Evolutionary conservation across 1,140 invertebrate species (phyloP).

Genomic region (Scaptomyza hsui): DNA sequence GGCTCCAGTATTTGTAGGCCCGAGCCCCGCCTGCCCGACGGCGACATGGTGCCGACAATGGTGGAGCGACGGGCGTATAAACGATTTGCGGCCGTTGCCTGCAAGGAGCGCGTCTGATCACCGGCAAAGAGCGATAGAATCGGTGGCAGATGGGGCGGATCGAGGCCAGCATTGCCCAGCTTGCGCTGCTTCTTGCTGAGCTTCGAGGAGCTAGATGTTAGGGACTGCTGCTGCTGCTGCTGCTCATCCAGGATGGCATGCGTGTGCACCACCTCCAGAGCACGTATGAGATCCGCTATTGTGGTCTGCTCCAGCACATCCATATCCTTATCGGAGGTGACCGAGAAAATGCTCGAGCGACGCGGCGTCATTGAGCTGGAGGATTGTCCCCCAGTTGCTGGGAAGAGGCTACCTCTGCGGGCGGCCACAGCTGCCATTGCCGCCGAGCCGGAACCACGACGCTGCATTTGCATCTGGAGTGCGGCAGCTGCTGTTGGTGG

Average conservation of each 20-base stretch:
- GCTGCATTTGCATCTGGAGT: conserved; percentile 66
- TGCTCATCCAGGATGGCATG: conserved; percentile 77
- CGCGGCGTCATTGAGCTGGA: conserved; percentile 54
- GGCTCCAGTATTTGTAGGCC: conserved; percentile 62
- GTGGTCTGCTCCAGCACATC: conserved; percentile 90
- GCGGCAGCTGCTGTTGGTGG: conserved; percentile 57
- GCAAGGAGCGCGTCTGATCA: conserved; percentile 60
- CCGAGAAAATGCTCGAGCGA: conserved; percentile 85
- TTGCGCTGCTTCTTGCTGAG: conserved; percentile 84
- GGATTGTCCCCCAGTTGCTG: conserved; percentile 43
- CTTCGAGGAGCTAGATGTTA: not conserved
- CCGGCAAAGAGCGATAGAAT: conserved; percentile 73
- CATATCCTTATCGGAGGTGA: conserved; percentile 85
- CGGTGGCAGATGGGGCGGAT: conserved; percentile 78
- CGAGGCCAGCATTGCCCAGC: conserved; percentile 85
- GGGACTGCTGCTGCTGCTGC: conserved; percentile 42
- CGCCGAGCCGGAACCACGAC: conserved; percentile 81
- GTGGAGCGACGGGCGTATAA: conserved; percentile 76
- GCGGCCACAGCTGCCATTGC: conserved; percentile 68
- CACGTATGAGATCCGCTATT: conserved; percentile 89
- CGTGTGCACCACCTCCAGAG: conserved; percentile 87
- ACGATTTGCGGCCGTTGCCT: conserved; percentile 69
- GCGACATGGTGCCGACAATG: conserved; percentile 76
- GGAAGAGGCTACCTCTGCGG: conserved; percentile 74
- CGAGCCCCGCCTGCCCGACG: conserved; percentile 21